Evolutionary conservation across 2,113 vertebrate genomes (phyloP), one percentile per base, ranked within the genome.

Genomic region (Nibea albiflora): DNA sequence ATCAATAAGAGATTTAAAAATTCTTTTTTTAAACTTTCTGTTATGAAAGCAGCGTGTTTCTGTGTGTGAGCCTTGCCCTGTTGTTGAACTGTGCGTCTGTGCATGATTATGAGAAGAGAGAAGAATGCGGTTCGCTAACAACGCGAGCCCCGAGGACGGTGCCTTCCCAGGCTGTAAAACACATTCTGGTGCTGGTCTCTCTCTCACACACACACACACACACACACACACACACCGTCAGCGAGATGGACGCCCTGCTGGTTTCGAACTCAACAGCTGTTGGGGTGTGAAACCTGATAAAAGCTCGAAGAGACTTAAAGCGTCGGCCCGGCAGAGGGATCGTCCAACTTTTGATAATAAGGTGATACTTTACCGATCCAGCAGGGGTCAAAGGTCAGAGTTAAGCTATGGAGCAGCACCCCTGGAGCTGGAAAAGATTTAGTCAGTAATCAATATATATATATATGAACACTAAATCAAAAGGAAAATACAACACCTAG

Each of bases 111-210:
- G 73, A 78, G 78, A 75, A 60, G 76, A 78, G 78, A 67, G 75
- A 91, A 84, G 87, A 89, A 90, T 89, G 84, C 71, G 80, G 76
- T 81, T 82, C 85, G 73, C 78, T 90, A 90, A 90, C 84, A 90
- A 88, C 81, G 63, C 76, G 1, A 46, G 67, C 81, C 81, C 79
- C 3, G 74, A 90, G 84, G 84, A 76, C 74, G 47, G 28, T 85
- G 74, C 85, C 79, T 84, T 89, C 82, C 74, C 85, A 86, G 84
- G 87, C 91, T 84, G 82, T 92, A 87, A 92, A 92, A 91, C 85
- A 82, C 91, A 88, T 63, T 84, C 35, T 81, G 77, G 57, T 84
- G 68, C 80, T 71, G 82, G 73, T 53, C 69, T 58, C 26, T 26
- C 31, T 60, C 72, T 64, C 74, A 78, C 66, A 71, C 11, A 58